phyloP scores from a whole-genome alignment of 1,140 invertebrate species.

The Radopholus similis region DNA sequence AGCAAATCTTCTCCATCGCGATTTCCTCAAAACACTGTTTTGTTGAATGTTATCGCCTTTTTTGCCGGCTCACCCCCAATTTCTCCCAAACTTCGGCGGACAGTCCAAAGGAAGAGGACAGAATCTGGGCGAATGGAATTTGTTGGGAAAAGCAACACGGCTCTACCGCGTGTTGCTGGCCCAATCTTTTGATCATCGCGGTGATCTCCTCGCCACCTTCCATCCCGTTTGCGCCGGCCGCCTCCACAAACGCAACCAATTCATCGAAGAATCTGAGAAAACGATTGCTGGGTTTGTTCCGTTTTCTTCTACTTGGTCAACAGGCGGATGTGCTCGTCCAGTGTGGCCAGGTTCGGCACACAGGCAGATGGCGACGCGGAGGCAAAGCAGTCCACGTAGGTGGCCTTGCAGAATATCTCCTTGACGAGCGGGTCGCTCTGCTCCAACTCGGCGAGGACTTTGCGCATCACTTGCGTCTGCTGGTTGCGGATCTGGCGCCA shows the following conservation, averaged over 20 bases:
- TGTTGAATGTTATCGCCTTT: background rate
- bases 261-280: slow-evolving; percentile 56
- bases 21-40: slow-evolving; percentile 23
- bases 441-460: slow-evolving; percentile 55
- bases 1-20: slow-evolving; percentile 55
- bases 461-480: slow-evolving; percentile 41
- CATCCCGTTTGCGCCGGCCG: slow-evolving; percentile 17
- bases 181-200: slow-evolving; percentile 33
- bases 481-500: slow-evolving; percentile 41
- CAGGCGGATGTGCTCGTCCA: slow-evolving; percentile 58
- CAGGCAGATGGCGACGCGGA: slow-evolving; percentile 40
- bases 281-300: background rate
- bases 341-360: slow-evolving; percentile 35
- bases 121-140: slow-evolving; percentile 38
- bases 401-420: slow-evolving; percentile 60
- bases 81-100: slow-evolving; percentile 55
- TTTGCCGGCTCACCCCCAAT: slow-evolving; percentile 35
- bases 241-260: slow-evolving; percentile 27
- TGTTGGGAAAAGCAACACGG: slow-evolving; percentile 1
- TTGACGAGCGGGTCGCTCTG: slow-evolving; percentile 56
- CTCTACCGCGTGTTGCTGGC: slow-evolving; percentile 29
- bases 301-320: slow-evolving; percentile 42
- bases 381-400: slow-evolving; percentile 58
- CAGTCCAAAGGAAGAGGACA: slow-evolving; percentile 45
- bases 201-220: slow-evolving; percentile 46